These are phyloP conservation scores for Enteromius paludinosus DNA, from an alignment of 2,797 vertebrate genomes.

Conservation along the genomic window DNA sequence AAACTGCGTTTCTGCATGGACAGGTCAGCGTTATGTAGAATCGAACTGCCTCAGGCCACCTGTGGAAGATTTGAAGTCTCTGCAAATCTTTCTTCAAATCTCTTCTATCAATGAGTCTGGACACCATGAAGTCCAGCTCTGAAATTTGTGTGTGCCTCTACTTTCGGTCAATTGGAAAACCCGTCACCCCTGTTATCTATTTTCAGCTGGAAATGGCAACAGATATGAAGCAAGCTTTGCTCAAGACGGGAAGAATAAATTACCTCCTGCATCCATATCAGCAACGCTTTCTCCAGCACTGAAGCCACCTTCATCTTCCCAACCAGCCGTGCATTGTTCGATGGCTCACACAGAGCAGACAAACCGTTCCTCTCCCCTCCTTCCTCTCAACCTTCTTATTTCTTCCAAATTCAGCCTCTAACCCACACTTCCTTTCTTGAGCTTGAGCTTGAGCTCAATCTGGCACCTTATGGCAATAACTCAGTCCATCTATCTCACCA, in stretches of 20 bases:
- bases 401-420: slow-evolving; percentile 31
- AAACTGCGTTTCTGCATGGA: not conserved
- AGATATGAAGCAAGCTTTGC: slow-evolving; percentile 37
- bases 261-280: slow-evolving; percentile 39
- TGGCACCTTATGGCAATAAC: slow-evolving; percentile 62
- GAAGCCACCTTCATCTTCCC: slow-evolving; percentile 43
- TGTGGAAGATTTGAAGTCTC: not conserved
- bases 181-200: slow-evolving; percentile 24
- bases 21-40: not conserved
- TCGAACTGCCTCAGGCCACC: not conserved
- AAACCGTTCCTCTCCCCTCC: not conserved
- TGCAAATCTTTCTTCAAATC: slow-evolving; percentile 12
- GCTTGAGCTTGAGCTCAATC: slow-evolving; percentile 41
- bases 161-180: slow-evolving; percentile 23
- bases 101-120: slow-evolving; percentile 3
- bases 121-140: slow-evolving; percentile 2
- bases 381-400: slow-evolving; percentile 36
- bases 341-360: slow-evolving; percentile 18
- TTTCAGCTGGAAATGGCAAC: slow-evolving; percentile 9
- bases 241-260: slow-evolving; percentile 43
- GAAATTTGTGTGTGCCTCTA: slow-evolving; percentile 13
- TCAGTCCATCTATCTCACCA: slow-evolving; percentile 70
- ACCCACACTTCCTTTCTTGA: slow-evolving; percentile 65
- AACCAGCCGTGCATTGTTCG: slow-evolving; percentile 34
- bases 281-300: slow-evolving; percentile 15